These are phyloP conservation scores for Megalops atlanticus DNA, from an alignment of 2,113 vertebrate genomes.

Conservation along the genomic window DNA sequence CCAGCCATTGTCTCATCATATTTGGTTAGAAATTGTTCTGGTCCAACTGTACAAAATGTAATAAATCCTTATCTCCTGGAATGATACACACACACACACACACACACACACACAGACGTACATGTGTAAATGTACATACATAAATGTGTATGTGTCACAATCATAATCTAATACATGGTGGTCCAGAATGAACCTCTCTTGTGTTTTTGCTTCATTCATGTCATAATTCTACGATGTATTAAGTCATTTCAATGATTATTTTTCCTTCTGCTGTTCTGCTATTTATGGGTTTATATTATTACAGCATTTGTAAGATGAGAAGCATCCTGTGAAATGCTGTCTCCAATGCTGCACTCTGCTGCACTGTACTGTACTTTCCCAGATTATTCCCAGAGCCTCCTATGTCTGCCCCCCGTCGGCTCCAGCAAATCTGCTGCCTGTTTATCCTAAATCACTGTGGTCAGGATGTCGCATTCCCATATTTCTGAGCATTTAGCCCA, in stretches of 20 bases:
- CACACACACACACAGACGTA: too few relatives aligned
- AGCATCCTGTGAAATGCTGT: background rate
- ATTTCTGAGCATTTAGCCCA: background rate
- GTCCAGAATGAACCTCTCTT: too few relatives aligned
- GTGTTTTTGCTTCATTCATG: background rate
- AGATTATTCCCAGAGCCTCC: background rate
- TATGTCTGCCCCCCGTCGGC: background rate
- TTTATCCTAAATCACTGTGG: background rate
- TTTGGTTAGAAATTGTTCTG: background rate
- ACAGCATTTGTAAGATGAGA: background rate
- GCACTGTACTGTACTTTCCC: background rate
- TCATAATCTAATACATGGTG: too few relatives aligned
- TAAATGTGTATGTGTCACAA: too few relatives aligned
- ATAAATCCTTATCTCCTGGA: too few relatives aligned
- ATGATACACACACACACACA: too few relatives aligned
- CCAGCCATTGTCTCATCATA: conserved; percentile 4
- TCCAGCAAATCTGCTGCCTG: background rate
- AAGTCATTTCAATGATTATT: background rate
- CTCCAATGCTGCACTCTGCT: background rate
- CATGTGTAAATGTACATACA: background rate
- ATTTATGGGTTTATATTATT: too few relatives aligned
- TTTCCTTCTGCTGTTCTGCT: background rate
- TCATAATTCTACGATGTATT: background rate
- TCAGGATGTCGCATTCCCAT: background rate
- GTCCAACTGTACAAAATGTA: too few relatives aligned